Conservation (phyloP, 92 coral and sea anemone species). For the Porites cylindrica region DNA sequence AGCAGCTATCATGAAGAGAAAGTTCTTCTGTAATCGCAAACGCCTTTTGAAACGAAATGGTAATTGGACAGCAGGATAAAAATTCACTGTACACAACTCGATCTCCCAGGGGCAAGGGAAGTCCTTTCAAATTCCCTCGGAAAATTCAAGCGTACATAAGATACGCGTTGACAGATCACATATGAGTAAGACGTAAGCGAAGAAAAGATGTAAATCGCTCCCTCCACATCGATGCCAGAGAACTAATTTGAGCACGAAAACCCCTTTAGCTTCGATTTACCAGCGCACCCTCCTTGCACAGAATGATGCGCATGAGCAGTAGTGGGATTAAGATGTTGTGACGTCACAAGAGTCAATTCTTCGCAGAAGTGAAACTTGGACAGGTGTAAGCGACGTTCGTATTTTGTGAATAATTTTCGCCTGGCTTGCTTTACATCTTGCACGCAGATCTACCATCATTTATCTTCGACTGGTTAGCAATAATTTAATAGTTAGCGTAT, state of each 20-base stretch:
- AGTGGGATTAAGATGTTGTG: neutral
- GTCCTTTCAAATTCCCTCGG: neutral
- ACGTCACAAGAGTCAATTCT: slow-evolving; percentile 52
- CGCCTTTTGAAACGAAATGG: slow-evolving; percentile 17
- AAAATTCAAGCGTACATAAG: slow-evolving; percentile 3
- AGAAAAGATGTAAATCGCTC: slow-evolving; percentile 1
- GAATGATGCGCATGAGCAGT: slow-evolving; percentile 20
- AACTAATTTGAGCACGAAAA: neutral
- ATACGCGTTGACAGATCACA: neutral
- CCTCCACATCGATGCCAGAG: slow-evolving; percentile 36
- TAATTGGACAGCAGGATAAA: neutral
- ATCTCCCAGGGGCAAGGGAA: slow-evolving; percentile 4
- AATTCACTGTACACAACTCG: slow-evolving; percentile 14
- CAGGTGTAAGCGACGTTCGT: slow-evolving; percentile 31
- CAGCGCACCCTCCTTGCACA: slow-evolving; percentile 48
- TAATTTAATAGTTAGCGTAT: neutral
- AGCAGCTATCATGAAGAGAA: slow-evolving; percentile 28
- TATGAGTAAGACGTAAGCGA: neutral
- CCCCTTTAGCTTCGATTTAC: slow-evolving; percentile 28
- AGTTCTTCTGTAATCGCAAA: slow-evolving; percentile 1
- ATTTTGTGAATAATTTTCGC: neutral
- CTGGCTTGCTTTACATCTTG: neutral
- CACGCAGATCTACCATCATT: neutral
- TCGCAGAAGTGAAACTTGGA: neutral
- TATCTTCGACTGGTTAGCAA: neutral